Evolutionary conservation across 2,113 vertebrate species (phyloP), one percentile per base, ranked within the genome.

Genomic region (Charadrius vociferus): DNA sequence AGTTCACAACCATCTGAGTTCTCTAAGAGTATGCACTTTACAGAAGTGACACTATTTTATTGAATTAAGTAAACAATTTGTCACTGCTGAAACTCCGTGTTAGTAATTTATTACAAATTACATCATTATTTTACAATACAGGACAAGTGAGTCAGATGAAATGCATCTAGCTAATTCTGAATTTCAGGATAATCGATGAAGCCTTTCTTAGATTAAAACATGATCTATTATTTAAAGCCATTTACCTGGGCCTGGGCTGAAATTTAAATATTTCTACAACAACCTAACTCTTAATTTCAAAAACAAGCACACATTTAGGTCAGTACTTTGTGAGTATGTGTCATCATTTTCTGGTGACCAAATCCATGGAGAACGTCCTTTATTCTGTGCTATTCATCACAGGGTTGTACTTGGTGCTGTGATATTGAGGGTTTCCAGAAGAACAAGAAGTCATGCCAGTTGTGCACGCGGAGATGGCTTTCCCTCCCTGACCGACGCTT

Each of bases 21-120:
- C 95, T 93, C 90, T 84, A 79, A 97, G 92, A 96, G 97, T 91
- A 92, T 92, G 81, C 20, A 50, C 90, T 86, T 81, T 71, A 67
- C 75, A 56, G 75, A 95, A 98, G 90, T 94, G 94, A 95, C 86
- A 93, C 92, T 90, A 90, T 97, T 94, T 97, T 97, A 98, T 97
- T 97, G 95, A 97, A 97, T 98, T 98, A 98, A 96, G 96, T 97
- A 97, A 98, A 97, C 88, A 97, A 88, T 97, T 97, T 97, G 86
- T 96, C 94, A 97, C 79, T 84, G 74, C 93, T 97, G 96, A 91
- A 98, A 94, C 68, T 92, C 22, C 0, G 52, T 88, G 84, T 81
- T 80, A 74, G 96, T 95, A 97, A 98, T 98, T 97, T 97, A 97
- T 98, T 97, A 95, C 86, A 95, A 98, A 97, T 97, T 83, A 79